Evolutionary conservation across 1,140 invertebrate genomes (phyloP), one percentile per base, ranked within the genome.

Genomic region (Cherax quadricarinatus): DNA sequence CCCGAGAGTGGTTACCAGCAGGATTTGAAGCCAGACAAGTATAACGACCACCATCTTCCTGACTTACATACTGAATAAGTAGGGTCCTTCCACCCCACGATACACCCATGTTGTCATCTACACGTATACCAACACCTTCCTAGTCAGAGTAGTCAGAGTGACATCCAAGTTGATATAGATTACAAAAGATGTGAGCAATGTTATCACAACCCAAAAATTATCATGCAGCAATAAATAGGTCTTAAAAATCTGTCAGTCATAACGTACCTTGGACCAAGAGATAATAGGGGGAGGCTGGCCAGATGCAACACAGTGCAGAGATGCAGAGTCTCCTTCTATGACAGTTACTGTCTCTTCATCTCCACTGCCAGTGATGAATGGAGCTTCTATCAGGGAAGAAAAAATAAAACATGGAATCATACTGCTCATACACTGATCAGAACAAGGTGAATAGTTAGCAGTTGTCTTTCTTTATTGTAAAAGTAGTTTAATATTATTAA

Each of bases 11-110:
- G 53, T 86, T 93, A 24, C 95, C 95, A 49, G 94, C 95, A 10
- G 93, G 89, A 93, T 96, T 96, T 82, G 94, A 95, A 9, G 95
- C 95, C 82, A 95, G 94, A 93, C 96, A 96, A n/a, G 95, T 94
- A 88, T 96, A 96, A 48, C 94, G 79, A n/a, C 95, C 96, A 82
- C 94, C 94, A 94, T 96, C 96, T 66, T 94, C 93, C 73, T 94
- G 86, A 93, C 41, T 80, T 9, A 93, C 81, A 4, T 92, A 12
- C 57, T 88, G 85, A 16, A 94, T 88, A 48, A 84, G 70, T 2
- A 94, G 89, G 5, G 93, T 93, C 24, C 60, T 48, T 48, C 88
- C 92, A 4, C 53, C 92, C 60, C 60, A 75, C 6, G 81, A 86
- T 51, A 93, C 75, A 9, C 57, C n/a, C 6, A 89, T 81, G 21